Conservation (phyloP, 2,888 invertebrate genomes). For the Nebria brevicollis region DNA sequence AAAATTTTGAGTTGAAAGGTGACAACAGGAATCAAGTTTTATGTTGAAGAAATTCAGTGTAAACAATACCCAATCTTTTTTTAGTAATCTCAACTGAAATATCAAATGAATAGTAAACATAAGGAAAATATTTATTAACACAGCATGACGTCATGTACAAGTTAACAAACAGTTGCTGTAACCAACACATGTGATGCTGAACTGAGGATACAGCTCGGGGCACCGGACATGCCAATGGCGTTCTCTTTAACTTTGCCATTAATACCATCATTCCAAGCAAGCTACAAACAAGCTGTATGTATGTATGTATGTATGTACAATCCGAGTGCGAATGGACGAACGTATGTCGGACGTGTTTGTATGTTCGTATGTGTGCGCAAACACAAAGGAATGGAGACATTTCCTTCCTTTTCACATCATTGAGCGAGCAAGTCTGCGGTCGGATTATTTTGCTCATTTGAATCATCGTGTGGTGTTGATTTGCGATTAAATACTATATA, state of each 20-base stretch:
- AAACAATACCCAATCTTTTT: neutral
- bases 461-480: neutral
- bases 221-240: slow-evolving; percentile 34
- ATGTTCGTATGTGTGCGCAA: neutral
- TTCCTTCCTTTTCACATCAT: slow-evolving; percentile 33
- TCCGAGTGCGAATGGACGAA: neutral
- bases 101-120: neutral
- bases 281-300: neutral
- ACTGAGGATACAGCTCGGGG: slow-evolving; percentile 5
- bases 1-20: neutral
- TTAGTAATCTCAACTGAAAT: neutral
- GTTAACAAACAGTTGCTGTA: slow-evolving; percentile 6
- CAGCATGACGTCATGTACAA: slow-evolving; percentile 30
- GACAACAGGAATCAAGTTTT: neutral
- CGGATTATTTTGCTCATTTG: neutral
- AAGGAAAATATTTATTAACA: slow-evolving; percentile 28
- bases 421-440: neutral
- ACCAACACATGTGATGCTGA: slow-evolving; percentile 19
- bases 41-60: neutral
- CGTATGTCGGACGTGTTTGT: neutral
- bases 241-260: slow-evolving; percentile 2
- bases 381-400: slow-evolving; percentile 29
- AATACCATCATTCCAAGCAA: neutral
- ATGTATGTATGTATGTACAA: neutral
- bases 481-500: too few relatives aligned